Base-by-base conservation (phyloP, 2,113 vertebrate genomes). In the Tiliqua scincoides region DNA sequence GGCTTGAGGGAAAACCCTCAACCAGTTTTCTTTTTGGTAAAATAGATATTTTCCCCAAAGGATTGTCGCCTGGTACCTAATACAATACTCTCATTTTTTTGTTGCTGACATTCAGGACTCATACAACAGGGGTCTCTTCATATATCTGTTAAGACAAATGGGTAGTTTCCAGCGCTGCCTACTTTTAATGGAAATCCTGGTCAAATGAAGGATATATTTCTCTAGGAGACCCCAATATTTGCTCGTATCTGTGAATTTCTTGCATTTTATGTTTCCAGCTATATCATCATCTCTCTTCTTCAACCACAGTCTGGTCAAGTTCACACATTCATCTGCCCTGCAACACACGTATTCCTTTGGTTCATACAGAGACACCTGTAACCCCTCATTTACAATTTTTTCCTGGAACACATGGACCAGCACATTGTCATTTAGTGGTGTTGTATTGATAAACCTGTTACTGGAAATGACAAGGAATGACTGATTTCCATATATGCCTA, bases 141-240 rank as follows among this genome's bases (percentile, higher is more conserved):
- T 12, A 43, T 85, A 37, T 32, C 40, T 57, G 14, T 72, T 79
- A 76, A 71, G 70, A 6, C 2, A 83, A 0, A 18, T 40, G 85
- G 77, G 62, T 88, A 52, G 2, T 1, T 15, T 67, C 88, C 23
- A 6, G 63, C 82, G 80, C 72, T 86, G 14, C 62, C 0, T 20
- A 57, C 81, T 90, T 63, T 84, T 12, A 8, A 63, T 70, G 67
- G 54, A 20, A 57, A 54, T 40, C 54, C 57, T 68, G 73, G 48
- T 0, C 0, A 74, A 52, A 91, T 25, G 14, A 37, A 30, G 37
- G 0, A 0, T 21, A 63, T 63, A 12, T 63, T 23, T 71, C 57
- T 57, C 57, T 82, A 32, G 57, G 32, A 79, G 18, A 3, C n/a
- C 21, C 32, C 11, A 14, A 52, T 8, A 0, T 54, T 75, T 75